Evolutionary conservation across 2,113 vertebrate genomes (phyloP).

Genomic region (Sorex araneus): DNA sequence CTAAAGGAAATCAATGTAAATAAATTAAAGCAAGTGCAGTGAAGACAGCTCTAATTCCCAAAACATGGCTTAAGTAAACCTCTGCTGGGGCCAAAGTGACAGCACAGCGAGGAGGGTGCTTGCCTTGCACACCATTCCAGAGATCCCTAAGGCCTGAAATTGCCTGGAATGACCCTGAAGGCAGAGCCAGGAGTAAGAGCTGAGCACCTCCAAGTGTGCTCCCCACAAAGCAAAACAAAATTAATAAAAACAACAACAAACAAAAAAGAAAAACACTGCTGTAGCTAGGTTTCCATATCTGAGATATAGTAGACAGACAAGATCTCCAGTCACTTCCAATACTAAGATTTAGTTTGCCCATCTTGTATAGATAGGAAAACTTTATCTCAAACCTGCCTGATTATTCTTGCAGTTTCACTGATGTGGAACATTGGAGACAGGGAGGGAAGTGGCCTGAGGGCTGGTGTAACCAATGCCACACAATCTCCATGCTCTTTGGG

Average conservation of each 20-base stretch:
- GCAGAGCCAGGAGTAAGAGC: too few relatives aligned
- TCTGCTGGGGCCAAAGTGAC: not conserved
- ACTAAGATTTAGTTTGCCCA: constrained; percentile 8
- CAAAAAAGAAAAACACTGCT: not conserved
- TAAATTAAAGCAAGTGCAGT: not conserved
- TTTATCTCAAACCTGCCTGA: not conserved
- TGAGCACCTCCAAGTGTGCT: too few relatives aligned
- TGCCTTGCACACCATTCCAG: not conserved
- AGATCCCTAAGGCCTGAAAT: not conserved
- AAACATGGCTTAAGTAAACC: not conserved
- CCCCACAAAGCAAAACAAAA: not conserved
- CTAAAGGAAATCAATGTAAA: not conserved
- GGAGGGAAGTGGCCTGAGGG: not conserved
- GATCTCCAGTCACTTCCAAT: not conserved
- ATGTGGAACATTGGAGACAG: not conserved
- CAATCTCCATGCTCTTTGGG: not conserved
- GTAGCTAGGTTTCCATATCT: not conserved
- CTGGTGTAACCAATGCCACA: not conserved
- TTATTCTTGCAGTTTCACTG: not conserved
- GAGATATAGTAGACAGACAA: not conserved
- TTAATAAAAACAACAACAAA: too few relatives aligned
- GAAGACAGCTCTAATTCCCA: not conserved
- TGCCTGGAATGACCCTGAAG: too few relatives aligned
- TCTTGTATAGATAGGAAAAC: constrained; percentile 1
- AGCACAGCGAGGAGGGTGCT: not conserved